Conservation (phyloP, 2,888 invertebrate genomes). For the Amiota communis region DNA sequence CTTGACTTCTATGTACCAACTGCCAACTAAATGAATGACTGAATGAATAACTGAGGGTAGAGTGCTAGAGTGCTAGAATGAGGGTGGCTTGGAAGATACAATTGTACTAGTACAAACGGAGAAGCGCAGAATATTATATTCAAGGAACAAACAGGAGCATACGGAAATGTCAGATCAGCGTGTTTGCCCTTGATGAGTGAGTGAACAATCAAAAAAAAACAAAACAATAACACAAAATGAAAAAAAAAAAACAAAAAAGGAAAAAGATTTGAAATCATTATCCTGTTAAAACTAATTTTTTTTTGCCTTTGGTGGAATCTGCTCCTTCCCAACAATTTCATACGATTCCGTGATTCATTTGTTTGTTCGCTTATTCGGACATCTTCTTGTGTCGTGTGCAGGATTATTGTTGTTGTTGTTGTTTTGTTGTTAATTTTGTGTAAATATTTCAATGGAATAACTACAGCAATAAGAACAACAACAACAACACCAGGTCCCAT, state of each 20-base stretch:
- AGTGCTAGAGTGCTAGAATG: no score
- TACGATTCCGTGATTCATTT: no score
- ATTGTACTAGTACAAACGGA: no score
- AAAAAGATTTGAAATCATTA: conserved; percentile 61
- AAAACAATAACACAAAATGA: neutral
- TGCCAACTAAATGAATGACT: no score
- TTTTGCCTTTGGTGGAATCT: conserved; percentile 32
- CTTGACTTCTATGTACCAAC: no score
- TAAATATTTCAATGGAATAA: conserved; percentile 45
- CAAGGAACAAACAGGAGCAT: no score
- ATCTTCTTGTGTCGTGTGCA: neutral
- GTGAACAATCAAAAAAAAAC: conserved; percentile 38
- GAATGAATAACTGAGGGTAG: no score
- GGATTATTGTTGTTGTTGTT: neutral
- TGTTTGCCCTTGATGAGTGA: conserved; percentile 2
- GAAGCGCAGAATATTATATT: no score
- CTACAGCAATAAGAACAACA: conserved; percentile 13
- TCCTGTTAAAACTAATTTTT: conserved; percentile 61
- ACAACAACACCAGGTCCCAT: no score
- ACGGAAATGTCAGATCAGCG: no score
- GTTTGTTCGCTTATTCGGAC: no score
- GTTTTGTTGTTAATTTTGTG: conserved; percentile 51
- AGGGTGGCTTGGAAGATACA: no score
- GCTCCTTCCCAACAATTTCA: neutral
- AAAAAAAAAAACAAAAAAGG: conserved; percentile 14